Evolutionary conservation across 64 coral and sea anemone species (phyloP).

Genomic region (Stichodactyla helianthus): DNA sequence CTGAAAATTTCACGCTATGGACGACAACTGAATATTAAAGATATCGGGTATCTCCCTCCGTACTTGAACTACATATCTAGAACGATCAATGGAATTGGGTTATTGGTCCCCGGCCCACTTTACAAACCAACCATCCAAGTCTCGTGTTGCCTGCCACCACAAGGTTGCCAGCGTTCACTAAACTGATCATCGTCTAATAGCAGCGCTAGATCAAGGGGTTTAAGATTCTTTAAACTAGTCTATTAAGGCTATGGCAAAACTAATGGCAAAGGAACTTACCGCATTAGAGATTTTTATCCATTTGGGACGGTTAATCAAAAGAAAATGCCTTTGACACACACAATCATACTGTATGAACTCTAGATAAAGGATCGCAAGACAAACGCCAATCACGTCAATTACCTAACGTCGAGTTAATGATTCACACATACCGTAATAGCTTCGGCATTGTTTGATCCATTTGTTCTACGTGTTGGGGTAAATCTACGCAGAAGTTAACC

Average conservation of each 20-base stretch:
- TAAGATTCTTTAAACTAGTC: background rate
- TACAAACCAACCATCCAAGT: background rate
- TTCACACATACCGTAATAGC: background rate
- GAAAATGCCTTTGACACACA: conserved; percentile 12
- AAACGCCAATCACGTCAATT: conserved; percentile 18
- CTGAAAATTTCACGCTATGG: conserved; percentile 4
- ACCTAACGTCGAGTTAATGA: conserved; percentile 18
- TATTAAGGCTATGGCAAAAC: background rate
- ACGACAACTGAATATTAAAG: background rate
- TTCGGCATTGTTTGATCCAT: background rate
- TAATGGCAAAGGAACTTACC: background rate
- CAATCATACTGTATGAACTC: background rate
- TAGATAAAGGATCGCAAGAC: background rate
- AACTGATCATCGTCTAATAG: background rate
- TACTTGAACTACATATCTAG: background rate
- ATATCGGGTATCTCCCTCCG: background rate
- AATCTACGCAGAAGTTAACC: background rate
- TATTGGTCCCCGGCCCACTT: background rate
- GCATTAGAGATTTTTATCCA: background rate
- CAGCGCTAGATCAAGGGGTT: background rate
- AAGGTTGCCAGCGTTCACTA: background rate
- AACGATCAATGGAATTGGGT: background rate
- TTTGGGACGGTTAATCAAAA: background rate
- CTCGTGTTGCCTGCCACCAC: background rate
- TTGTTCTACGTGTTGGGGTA: background rate